A percentile compares a stretch with the other conserved stretches of the same genome.
phyloP scores from a whole-genome alignment of 2,888 invertebrate species.

The Desoria tigrina region DNA sequence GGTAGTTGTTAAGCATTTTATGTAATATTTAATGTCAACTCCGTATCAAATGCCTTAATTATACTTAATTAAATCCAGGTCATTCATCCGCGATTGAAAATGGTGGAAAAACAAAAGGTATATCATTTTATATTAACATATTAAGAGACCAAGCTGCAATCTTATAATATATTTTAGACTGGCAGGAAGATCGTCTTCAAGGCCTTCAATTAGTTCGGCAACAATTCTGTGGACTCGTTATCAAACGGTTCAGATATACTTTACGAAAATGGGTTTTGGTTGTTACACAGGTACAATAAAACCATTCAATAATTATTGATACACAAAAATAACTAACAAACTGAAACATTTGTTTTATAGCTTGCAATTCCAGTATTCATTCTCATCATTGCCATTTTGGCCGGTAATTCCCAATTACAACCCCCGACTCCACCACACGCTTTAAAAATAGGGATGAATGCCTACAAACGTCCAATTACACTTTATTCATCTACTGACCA shows the following conservation, averaged over 20 bases:
- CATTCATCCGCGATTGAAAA: too few species aligned
- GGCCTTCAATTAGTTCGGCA: conserved; percentile 40
- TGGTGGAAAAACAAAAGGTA: too few species aligned
- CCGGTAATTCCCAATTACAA: conserved; percentile 39
- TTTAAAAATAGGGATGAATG: conserved; percentile 36
- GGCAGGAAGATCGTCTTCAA: conserved; percentile 4
- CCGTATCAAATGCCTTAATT: too few species aligned
- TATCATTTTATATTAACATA: too few species aligned
- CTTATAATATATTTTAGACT: neutral
- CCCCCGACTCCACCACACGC: conserved; percentile 31
- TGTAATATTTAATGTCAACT: too few species aligned
- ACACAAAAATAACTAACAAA: neutral
- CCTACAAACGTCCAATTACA: conserved; percentile 45
- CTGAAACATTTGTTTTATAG: conserved; percentile 23
- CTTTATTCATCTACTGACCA: conserved; percentile 34
- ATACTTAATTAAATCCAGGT: too few species aligned
- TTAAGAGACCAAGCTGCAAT: too few species aligned
- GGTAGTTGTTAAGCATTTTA: too few species aligned
- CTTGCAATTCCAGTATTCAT: conserved; percentile 46
- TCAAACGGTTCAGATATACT: conserved; percentile 49
- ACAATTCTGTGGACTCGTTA: conserved; percentile 47
- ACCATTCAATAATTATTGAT: neutral
- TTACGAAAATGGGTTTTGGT: conserved; percentile 42
- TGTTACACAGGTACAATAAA: conserved; percentile 49
- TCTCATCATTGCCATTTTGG: conserved; percentile 43